These are phyloP conservation scores for Metopia argyrocephala DNA, from an alignment of 2,888 invertebrate species.

Conservation along the genomic window DNA sequence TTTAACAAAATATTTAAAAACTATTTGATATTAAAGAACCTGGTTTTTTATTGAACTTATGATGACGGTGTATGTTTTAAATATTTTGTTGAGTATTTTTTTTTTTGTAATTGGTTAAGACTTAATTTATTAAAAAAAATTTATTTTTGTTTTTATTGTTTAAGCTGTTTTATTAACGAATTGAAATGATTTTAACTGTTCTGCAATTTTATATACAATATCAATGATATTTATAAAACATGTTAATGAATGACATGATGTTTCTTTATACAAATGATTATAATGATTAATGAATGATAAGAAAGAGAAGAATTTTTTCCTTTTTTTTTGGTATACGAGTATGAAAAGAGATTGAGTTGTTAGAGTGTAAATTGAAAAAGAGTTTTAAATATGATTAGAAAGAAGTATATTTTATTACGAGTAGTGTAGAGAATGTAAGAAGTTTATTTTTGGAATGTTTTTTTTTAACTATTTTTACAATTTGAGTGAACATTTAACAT, in stretches of 20 bases:
- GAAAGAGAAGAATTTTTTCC: too few species aligned
- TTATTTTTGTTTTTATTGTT: constrained; percentile 29
- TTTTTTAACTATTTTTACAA: not conserved
- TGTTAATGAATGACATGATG: not conserved
- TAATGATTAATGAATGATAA: not conserved
- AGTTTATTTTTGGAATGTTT: not conserved
- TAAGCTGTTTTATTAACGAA: constrained; percentile 20
- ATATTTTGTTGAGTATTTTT: constrained; percentile 7
- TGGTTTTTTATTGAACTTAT: not conserved
- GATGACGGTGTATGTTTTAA: not conserved
- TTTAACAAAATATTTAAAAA: constrained; percentile 22
- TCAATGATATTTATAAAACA: constrained; percentile 37
- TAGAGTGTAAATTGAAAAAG: too few species aligned
- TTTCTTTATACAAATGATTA: not conserved
- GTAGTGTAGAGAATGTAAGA: not conserved
- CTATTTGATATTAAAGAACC: not conserved
- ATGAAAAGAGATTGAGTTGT: not conserved
- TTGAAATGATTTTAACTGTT: constrained; percentile 44
- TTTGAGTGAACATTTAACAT: not conserved
- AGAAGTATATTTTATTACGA: not conserved
- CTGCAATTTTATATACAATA: constrained; percentile 63
- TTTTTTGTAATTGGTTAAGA: not conserved
- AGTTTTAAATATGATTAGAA: too few species aligned
- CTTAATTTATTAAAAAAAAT: not conserved
- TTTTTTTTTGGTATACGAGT: too few species aligned